Evolutionary conservation across 2,113 vertebrate species (phyloP).

Genomic region (Propithecus coquereli): DNA sequence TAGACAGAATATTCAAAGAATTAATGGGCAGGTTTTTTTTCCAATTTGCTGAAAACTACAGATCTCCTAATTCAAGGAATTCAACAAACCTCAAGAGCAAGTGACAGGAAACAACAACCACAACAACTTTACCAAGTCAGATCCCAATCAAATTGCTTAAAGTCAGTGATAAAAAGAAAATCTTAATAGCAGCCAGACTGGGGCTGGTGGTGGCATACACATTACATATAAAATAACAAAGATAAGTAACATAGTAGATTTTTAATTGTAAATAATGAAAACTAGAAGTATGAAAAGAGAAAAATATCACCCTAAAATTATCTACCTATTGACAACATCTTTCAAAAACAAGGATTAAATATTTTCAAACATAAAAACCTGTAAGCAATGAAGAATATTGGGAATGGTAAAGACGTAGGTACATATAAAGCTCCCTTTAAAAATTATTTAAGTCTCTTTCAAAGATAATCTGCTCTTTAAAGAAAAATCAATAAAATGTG

Average conservation of each 20-base stretch:
- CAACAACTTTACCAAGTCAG: background rate
- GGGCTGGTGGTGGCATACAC: background rate
- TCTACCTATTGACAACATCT: background rate
- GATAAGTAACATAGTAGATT: background rate
- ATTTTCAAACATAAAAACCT: background rate
- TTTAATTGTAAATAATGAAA: background rate
- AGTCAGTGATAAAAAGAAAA: background rate
- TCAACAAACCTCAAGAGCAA: background rate
- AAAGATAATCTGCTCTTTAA: background rate
- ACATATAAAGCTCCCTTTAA: background rate
- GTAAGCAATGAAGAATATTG: background rate
- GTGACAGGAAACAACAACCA: background rate
- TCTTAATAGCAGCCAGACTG: background rate
- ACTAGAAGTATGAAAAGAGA: background rate
- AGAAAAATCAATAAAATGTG: background rate
- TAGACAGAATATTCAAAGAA: background rate
- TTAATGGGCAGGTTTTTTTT: background rate
- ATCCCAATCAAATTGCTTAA: background rate
- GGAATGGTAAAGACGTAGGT: background rate
- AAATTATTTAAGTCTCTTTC: background rate
- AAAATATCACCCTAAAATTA: background rate
- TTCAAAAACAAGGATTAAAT: conserved; percentile 20
- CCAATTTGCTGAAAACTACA: background rate
- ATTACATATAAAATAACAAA: background rate
- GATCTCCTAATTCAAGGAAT: background rate